Evolutionary conservation across 2,797 vertebrate genomes (phyloP).

Genomic region (Leuciscus waleckii): DNA sequence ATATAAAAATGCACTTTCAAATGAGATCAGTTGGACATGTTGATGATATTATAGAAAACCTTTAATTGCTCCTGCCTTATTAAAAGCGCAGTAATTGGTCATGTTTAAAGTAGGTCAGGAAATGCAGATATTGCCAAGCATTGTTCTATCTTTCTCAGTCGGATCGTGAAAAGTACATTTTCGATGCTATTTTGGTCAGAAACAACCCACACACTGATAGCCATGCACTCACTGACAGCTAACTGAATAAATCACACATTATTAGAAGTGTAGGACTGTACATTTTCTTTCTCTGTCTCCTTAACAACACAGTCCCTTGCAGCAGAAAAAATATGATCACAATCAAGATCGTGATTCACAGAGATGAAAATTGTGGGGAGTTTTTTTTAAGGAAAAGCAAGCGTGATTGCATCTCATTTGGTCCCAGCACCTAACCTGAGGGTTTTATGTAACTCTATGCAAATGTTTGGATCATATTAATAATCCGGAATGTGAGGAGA

Average conservation of each 20-base stretch:
- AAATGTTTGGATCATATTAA: conserved; percentile 23
- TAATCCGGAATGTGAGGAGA: conserved; percentile 6
- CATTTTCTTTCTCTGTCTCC: conserved; percentile 70
- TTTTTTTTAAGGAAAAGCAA: background rate
- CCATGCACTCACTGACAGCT: conserved; percentile 63
- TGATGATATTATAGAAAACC: background rate
- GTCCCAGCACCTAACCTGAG: background rate
- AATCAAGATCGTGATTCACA: background rate
- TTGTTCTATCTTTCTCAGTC: conserved; percentile 42
- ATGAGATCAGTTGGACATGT: background rate
- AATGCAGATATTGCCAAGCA: background rate
- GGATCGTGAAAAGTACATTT: conserved; percentile 61
- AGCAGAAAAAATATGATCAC: background rate
- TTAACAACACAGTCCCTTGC: conserved; percentile 68
- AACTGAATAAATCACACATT: conserved; percentile 69
- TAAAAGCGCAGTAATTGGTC: background rate
- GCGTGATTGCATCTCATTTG: background rate
- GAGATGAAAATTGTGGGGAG: background rate
- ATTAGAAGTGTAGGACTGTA: conserved; percentile 60
- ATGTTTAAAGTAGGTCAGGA: background rate
- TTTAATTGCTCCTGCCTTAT: background rate
- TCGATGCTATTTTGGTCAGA: conserved; percentile 56
- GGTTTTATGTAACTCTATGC: conserved; percentile 20
- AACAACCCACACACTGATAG: conserved; percentile 62
- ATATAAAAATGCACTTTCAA: background rate